Base-by-base conservation (phyloP, 1,140 invertebrate genomes). In the Calephelis nemesis region DNA sequence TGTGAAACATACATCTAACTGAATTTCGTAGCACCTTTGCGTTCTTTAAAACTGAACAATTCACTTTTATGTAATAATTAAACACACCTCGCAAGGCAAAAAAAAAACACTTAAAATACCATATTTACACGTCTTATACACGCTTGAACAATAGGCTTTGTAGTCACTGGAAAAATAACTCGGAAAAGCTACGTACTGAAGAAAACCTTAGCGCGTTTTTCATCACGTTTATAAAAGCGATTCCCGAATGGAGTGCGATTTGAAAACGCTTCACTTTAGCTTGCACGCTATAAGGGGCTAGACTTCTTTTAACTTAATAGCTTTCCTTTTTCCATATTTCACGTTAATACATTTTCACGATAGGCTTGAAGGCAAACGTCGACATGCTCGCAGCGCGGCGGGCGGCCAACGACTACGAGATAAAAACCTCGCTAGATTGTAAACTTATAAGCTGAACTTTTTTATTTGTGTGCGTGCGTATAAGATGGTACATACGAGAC, bases 371-470 rank as follows among this genome's bases (percentile, higher is more conserved):
- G 76, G 76, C 67, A 71, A 65, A 69, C 70, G 72, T 75, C 49
- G 76, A 88, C 88, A 90, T 91, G 85, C 83, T 79, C 85, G 69
- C 86, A 71, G 78, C 79, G 70, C 86, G 83, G 76, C 88, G 85
- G 78, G 71, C 87, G 83, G 81, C 81, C 76, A 82, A 78, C 84
- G 87, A 91, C 88, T 90, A 88, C 85, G 81, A 88, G 87, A 91
- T 91, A 91, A 88, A 90, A 90, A 90, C 88, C 78, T 75, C 81
- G 85, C 79, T 87, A 87, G 85, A 90, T 90, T 91, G 88, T 87
- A 88, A 91, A 89, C 87, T 90, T 89, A 90, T 91, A 87, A 88
- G 86, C 84, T 90, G 87, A 89, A 89, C 83, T 87, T 89, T 77
- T 87, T 88, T 87, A 76, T 84, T 81, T 65, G 87, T 89, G 88